Conservation (phyloP, 1,140 invertebrate genomes). For the Macrosteles quadrilineatus region DNA sequence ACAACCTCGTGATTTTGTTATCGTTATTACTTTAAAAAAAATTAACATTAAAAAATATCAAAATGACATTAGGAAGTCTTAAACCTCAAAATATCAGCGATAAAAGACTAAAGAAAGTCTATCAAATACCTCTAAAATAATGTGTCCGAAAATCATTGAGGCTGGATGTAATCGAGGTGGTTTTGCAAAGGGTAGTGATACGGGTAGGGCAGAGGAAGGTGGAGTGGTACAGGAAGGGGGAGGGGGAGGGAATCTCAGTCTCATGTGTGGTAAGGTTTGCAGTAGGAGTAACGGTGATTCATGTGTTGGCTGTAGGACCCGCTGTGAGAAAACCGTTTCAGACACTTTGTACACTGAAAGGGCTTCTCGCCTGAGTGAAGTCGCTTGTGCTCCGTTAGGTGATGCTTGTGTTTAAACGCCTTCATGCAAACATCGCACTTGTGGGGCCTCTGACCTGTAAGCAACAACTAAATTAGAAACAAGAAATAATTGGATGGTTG, state of each 20-base stretch:
- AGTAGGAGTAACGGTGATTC: constrained; percentile 98
- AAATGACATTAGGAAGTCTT: too few species aligned
- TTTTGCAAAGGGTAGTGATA: neutral
- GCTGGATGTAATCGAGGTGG: neutral
- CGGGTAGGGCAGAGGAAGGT: neutral
- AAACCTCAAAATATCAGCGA: too few species aligned
- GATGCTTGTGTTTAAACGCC: constrained; percentile 99
- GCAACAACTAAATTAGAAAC: constrained; percentile 24
- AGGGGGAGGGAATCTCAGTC: constrained; percentile 55
- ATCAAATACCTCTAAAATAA: too few species aligned
- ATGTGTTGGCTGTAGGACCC: constrained; percentile 99
- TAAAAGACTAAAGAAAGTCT: too few species aligned
- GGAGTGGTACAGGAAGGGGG: constrained; percentile 1
- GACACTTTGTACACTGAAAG: constrained; percentile 98
- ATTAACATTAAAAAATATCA: too few species aligned
- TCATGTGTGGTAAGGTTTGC: constrained; percentile 82
- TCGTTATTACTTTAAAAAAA: too few species aligned
- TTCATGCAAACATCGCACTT: constrained; percentile 98
- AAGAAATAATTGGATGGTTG: neutral
- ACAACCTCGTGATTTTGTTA: too few species aligned
- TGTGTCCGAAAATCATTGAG: too few species aligned
- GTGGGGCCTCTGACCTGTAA: constrained; percentile 95
- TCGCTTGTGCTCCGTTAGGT: constrained; percentile 97
- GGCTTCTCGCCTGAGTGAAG: constrained; percentile 99
- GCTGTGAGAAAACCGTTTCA: constrained; percentile 98